These are phyloP conservation scores for Amiota communis DNA, from an alignment of 2,888 invertebrate species.

Conservation along the genomic window DNA sequence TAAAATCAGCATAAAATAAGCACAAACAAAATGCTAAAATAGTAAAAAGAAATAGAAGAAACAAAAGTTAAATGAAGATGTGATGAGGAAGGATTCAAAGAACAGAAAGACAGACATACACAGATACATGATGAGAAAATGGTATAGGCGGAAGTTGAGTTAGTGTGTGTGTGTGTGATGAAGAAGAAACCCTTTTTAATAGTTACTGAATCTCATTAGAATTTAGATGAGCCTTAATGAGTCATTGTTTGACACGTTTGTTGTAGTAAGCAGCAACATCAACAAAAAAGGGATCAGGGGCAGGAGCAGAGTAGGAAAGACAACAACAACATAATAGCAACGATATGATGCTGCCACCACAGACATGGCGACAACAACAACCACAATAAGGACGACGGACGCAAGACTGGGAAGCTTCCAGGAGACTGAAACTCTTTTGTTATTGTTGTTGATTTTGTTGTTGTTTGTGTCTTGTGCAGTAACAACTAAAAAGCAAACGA, in stretches of 20 bases:
- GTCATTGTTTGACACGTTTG: constrained; percentile 71
- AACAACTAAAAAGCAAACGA: background rate
- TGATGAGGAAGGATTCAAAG: too few relatives aligned
- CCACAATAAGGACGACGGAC: background rate
- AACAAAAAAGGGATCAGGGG: too few relatives aligned
- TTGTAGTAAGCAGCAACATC: constrained; percentile 24
- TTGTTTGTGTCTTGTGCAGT: background rate
- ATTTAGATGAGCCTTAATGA: constrained; percentile 73
- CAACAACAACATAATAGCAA: constrained; percentile 11
- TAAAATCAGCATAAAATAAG: constrained; percentile 27
- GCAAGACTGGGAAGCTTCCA: background rate
- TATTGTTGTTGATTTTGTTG: background rate
- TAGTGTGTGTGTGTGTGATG: background rate
- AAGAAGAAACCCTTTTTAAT: constrained; percentile 59
- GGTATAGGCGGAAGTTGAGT: background rate
- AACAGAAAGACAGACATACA: too few relatives aligned
- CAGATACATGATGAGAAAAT: background rate
- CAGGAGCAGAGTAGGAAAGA: background rate
- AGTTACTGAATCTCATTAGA: constrained; percentile 73
- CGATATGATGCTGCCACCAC: constrained; percentile 17
- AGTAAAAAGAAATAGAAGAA: too few relatives aligned
- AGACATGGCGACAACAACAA: constrained; percentile 24
- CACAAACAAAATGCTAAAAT: background rate
- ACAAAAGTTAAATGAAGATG: too few relatives aligned
- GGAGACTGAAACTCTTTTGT: background rate